phyloP scores from a whole-genome alignment of 2,888 invertebrate species.

The Dione vanillae region DNA sequence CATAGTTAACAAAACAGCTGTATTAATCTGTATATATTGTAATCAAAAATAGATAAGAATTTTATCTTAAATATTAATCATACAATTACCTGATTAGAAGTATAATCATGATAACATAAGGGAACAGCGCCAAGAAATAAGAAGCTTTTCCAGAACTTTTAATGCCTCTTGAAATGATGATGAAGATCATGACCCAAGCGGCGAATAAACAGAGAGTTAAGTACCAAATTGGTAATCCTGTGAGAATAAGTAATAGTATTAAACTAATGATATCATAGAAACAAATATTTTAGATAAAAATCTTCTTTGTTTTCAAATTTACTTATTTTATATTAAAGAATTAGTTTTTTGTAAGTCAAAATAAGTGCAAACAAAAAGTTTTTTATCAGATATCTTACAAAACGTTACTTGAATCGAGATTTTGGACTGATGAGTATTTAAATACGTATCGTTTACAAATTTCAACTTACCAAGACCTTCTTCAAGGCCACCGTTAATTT shows the following conservation, averaged over 20 bases:
- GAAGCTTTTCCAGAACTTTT: slow-evolving; percentile 92
- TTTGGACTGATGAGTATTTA: neutral
- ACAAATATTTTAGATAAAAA: neutral
- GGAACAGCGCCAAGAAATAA: slow-evolving; percentile 95
- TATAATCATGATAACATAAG: slow-evolving; percentile 90
- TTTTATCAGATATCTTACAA: neutral
- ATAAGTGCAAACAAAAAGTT: no score
- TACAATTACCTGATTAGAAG: slow-evolving; percentile 85
- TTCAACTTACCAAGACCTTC: slow-evolving; percentile 25
- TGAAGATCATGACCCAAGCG: slow-evolving; percentile 88
- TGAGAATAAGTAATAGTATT: neutral
- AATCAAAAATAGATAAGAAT: neutral
- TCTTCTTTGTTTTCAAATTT: neutral
- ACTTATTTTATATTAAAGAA: no score
- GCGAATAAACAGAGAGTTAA: slow-evolving; percentile 86
- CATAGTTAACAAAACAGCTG: no score
- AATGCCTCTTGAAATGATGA: slow-evolving; percentile 89
- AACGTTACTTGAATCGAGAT: neutral
- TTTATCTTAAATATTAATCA: neutral
- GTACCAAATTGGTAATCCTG: slow-evolving; percentile 88
- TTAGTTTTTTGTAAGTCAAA: no score
- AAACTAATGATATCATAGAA: slow-evolving; percentile 31
- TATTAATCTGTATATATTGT: no score
- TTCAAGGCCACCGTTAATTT: slow-evolving; percentile 12
- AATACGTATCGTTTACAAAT: neutral